phyloP scores from a whole-genome alignment of 2,888 invertebrate genomes.

The Drosophila colorata region DNA sequence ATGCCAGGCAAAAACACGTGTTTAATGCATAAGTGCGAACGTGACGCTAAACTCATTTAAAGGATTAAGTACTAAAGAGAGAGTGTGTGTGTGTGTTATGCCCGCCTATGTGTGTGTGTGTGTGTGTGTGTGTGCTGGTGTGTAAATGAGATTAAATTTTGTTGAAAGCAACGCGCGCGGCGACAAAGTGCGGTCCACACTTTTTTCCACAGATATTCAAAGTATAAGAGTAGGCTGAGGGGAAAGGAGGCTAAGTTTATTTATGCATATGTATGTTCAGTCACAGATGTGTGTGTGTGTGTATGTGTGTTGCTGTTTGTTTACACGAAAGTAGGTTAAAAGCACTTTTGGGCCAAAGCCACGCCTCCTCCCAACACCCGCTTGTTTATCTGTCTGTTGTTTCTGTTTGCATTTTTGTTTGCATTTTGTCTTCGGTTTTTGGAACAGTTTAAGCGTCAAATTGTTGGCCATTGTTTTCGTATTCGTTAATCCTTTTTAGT shows the following conservation, averaged over 20 bases:
- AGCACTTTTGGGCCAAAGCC: conserved; percentile 72
- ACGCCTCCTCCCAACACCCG: conserved; percentile 26
- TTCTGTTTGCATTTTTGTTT: conserved; percentile 58
- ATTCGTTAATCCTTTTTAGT: conserved; percentile 65
- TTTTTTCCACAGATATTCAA: conserved; percentile 45
- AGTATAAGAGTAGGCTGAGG: conserved; percentile 23
- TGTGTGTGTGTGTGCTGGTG: conserved; percentile 47
- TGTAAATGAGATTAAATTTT: conserved; percentile 80
- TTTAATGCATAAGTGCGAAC: conserved; percentile 81
- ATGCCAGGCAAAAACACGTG: conserved; percentile 82
- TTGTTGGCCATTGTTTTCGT: conserved; percentile 68
- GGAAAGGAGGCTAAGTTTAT: conserved; percentile 59
- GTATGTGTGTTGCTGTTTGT: conserved; percentile 38
- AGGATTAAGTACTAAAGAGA: conserved; percentile 78
- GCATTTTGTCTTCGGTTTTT: conserved; percentile 73
- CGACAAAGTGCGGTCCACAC: conserved; percentile 67
- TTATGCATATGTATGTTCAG: conserved; percentile 66
- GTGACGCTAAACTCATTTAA: conserved; percentile 83
- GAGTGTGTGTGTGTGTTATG: conserved; percentile 20
- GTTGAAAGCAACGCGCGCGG: conserved; percentile 71
- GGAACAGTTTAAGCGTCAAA: conserved; percentile 73
- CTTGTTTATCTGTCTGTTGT: conserved; percentile 26
- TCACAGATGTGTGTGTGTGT: not conserved
- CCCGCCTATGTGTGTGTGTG: too few relatives aligned
- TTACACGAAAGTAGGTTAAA: conserved; percentile 76